phyloP scores from a whole-genome alignment of 2,797 vertebrate genomes.

The Pangasius mekongensis region DNA sequence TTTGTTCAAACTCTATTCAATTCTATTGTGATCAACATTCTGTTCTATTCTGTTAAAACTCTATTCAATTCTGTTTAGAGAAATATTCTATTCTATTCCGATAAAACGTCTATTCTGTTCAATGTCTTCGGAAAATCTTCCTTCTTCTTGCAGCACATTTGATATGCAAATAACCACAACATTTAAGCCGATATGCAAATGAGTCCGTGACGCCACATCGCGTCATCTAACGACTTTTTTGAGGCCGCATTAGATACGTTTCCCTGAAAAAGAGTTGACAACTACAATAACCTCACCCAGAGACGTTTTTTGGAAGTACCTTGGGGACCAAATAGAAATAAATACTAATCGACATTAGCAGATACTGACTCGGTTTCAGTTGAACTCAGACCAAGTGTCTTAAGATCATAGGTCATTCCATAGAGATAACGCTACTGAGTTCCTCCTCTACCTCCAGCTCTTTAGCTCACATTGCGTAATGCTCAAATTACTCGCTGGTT shows the following conservation, averaged over 20 bases:
- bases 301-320: neutral
- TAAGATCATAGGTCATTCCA: neutral
- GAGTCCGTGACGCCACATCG: neutral
- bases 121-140: neutral
- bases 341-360: neutral
- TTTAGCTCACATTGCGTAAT: neutral
- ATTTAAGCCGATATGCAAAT: neutral
- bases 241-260: neutral
- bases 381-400: neutral
- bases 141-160: neutral
- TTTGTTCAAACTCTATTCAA: neutral
- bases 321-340: neutral
- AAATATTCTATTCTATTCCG: neutral
- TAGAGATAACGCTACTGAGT: conserved; percentile 5
- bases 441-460: neutral
- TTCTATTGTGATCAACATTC: neutral
- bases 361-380: neutral
- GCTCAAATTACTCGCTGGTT: neutral
- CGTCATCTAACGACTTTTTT: neutral
- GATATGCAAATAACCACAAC: neutral
- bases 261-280: neutral
- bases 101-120: neutral
- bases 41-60: neutral
- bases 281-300: neutral
- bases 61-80: neutral